Evolutionary conservation across 2,888 invertebrate genomes (phyloP).

Genomic region (Isoperla grammatica): DNA sequence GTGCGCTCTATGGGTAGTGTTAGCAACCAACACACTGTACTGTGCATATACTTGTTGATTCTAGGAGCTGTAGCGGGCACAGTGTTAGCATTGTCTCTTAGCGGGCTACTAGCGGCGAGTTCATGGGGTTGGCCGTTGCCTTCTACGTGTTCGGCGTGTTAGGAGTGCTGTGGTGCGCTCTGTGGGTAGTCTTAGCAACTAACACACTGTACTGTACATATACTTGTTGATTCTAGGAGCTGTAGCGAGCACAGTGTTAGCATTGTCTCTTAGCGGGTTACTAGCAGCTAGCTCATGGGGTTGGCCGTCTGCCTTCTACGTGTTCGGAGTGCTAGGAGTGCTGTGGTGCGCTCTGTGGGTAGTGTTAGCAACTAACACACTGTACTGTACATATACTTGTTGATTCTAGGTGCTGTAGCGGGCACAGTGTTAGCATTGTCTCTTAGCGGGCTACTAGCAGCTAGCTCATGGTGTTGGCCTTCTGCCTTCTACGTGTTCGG

Average conservation of each 20-base stretch:
- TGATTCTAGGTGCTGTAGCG: no score
- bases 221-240: no score
- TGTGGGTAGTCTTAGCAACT: conserved; percentile 58
- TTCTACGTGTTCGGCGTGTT: conserved; percentile 67
- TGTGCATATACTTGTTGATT: no score
- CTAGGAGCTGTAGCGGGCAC: conserved; percentile 71
- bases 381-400: no score
- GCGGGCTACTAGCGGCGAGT: conserved; percentile 66
- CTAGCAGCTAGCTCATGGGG: conserved; percentile 62
- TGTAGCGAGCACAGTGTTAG: conserved; percentile 71
- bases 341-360: conserved; percentile 55
- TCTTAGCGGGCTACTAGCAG: no score
- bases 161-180: conserved; percentile 53
- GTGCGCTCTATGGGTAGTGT: no score
- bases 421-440: no score
- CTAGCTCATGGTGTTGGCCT: no score
- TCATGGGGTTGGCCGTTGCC: conserved; percentile 69
- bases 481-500: no score
- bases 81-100: conserved; percentile 62
- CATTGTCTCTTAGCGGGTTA: conserved; percentile 66
- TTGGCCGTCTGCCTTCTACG: conserved; percentile 75
- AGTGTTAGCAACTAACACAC: conserved; percentile 59
- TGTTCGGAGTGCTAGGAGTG: conserved; percentile 59
- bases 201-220: conserved; percentile 48
- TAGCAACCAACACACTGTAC: no score